Evolutionary conservation across 1,140 invertebrate genomes (phyloP), one percentile per base, ranked within the genome.

Genomic region (Plectrocnemia conspersa): DNA sequence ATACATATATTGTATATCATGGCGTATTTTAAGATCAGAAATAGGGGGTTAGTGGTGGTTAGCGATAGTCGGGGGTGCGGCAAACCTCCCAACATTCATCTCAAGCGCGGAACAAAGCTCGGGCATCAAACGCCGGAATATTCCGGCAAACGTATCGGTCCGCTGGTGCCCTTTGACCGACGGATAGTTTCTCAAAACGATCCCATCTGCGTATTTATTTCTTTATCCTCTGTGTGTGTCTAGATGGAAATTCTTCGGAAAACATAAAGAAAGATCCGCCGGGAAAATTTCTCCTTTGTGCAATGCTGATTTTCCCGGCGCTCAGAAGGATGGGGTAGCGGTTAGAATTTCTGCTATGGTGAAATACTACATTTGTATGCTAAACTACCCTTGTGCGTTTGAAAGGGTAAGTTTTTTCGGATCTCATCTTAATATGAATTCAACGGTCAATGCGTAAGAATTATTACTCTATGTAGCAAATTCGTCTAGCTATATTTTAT

Each of bases 181-280:
- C 15, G 52, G 55, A 50, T 56, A 61, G 46, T 61, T 61, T 61
- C 55, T 61, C 59, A 61, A 61, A 61, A 61, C 55, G 54, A 61
- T 61, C 54, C 59, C 55, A 61, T 61, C 59, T 56, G 59, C 40
- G 52, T 57, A 58, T 61, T 61, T 61, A 61, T 58, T 61, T 61
- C 59, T 57, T 61, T 59, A 59, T 59, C 46, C 54, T 23, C 24
- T 15, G 13, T 25, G 38, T 21, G n/a, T n/a, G 42, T 22, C 42
- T 38, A 48, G 52, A 59, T 59, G 57, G 57, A 59, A 59, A 59
- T 59, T 59, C 57, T 48, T 32, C 25, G 10, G 52, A 46, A 59
- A 59, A 52, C 44, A 22, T 36, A 44, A 33, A 52, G 36, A 50
- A 35, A 44, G 45, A 41, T 1, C 47, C 50, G 38, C 23, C 10